phyloP scores from a whole-genome alignment of 2,113 vertebrate species.

The Uria lomvia region DNA sequence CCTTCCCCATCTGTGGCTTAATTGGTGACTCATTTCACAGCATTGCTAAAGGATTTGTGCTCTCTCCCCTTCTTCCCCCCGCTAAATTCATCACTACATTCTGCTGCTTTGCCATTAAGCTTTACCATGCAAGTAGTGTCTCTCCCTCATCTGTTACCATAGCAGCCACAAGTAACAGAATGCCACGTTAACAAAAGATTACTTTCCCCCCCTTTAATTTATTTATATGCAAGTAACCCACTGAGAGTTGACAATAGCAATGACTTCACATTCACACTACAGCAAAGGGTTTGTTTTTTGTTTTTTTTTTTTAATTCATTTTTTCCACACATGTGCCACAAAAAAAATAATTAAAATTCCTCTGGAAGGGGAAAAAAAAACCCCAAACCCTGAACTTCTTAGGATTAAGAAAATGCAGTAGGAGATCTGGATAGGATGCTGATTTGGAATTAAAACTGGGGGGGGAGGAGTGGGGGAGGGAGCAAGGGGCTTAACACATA shows the following conservation, averaged over 20 bases:
- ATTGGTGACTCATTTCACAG: background rate
- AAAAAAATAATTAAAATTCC: constrained; percentile 23
- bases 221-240: constrained; percentile 47
- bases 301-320: fast-evolving
- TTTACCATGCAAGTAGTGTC: background rate
- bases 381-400: background rate
- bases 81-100: background rate
- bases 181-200: constrained; percentile 22
- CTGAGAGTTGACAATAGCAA: constrained; percentile 4
- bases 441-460: constrained; percentile 24
- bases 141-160: constrained; percentile 53
- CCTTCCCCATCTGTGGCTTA: background rate
- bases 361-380: background rate
- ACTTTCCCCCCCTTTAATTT: background rate
- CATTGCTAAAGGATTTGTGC: background rate
- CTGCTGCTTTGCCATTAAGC: constrained; percentile 8
- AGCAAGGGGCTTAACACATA: constrained; percentile 9
- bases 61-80: background rate
- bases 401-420: constrained; percentile 27
- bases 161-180: constrained; percentile 41
- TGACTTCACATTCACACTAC: background rate
- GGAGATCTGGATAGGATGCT: constrained; percentile 6
- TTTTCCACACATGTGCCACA: background rate
- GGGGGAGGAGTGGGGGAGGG: background rate
- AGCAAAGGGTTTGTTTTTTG: background rate